Conservation (phyloP, 2,888 invertebrate genomes). For the Rhagonycha fulva region DNA sequence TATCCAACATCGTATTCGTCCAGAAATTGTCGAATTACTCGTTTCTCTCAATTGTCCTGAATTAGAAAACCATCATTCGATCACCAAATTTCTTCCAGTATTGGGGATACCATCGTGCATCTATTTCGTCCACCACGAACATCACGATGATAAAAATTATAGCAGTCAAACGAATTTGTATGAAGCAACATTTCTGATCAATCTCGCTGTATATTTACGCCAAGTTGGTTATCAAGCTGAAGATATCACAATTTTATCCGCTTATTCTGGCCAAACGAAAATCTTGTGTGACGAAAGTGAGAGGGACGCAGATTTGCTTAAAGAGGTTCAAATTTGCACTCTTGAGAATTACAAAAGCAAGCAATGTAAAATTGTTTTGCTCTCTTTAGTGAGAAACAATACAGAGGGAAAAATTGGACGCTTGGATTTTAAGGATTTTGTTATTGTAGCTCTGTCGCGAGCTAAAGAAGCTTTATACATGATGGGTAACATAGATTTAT, state of each 20-base stretch:
- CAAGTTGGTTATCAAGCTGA: slow-evolving; percentile 62
- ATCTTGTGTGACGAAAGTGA: slow-evolving; percentile 58
- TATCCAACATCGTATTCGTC: slow-evolving; percentile 78
- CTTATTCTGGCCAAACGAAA: slow-evolving; percentile 72
- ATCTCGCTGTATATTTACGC: slow-evolving; percentile 65
- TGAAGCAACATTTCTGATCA: slow-evolving; percentile 67
- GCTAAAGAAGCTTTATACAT: slow-evolving; percentile 73
- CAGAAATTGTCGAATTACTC: slow-evolving; percentile 63
- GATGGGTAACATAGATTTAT: slow-evolving; percentile 70
- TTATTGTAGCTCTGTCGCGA: slow-evolving; percentile 83
- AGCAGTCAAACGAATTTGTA: slow-evolving; percentile 65
- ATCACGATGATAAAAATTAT: slow-evolving; percentile 61
- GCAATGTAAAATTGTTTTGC: slow-evolving; percentile 76
- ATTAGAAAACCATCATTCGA: slow-evolving; percentile 64
- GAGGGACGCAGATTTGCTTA: slow-evolving; percentile 42
- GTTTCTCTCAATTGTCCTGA: slow-evolving; percentile 70
- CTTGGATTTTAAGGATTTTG: slow-evolving; percentile 68
- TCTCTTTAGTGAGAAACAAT: slow-evolving; percentile 82
- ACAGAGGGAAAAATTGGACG: slow-evolving; percentile 70
- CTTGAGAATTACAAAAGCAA: slow-evolving; percentile 84
- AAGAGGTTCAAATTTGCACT: slow-evolving; percentile 64
- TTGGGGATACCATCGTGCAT: slow-evolving; percentile 65
- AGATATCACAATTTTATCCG: slow-evolving; percentile 74
- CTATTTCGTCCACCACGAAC: slow-evolving; percentile 65
- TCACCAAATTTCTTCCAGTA: slow-evolving; percentile 61